Base-by-base conservation (phyloP, 2,888 invertebrate species). In the Troglohyphantes excavatus region DNA sequence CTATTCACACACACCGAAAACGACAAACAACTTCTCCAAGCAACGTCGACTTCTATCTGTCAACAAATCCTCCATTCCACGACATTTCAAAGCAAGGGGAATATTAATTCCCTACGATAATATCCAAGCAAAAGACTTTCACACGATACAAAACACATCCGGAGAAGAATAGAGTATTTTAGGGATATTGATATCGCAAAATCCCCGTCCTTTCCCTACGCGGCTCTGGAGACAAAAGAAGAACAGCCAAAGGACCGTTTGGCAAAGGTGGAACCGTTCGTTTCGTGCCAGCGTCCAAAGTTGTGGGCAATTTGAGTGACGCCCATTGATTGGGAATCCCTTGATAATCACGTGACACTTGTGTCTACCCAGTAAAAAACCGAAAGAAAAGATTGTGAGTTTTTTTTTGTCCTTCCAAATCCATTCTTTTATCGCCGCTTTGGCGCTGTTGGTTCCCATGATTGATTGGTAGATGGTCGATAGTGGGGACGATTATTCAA, bases 311-410 rank as follows among this genome's bases (percentile, higher is more conserved):
- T 86, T 76, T 86, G 59, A 85, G 68, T 68, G 85, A 75, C 27
- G 59, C 53, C 63, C 76, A 86, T 86, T 86, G 85, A 86, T 86
- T 78, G 76, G 76, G 59, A 86, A 76, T 78, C 83, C 43, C 83
- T 65, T 53, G 76, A 68, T 26, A 39, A 46, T 68, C 85, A 86
- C 85, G 85, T 86, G 85, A 86, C 61, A 83, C 65, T 39, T 23
- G 43, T 83, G 65, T 83, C 63, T 72, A 65, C 83, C 13, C 72
- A 61, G 26, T 61, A 21, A 70, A 82, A n/a, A 70, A 82, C 39
- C 2, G 29, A 72, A 81, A 81, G 29, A 81, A 82, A 82, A 82
- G 70, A 82, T 26, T 33, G 59, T 72, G 65, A n/a, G 9, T 53
- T 83, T 82, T 83, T 83, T 33, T 63, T 63, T 63, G 63, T 19